Conservation (phyloP, 2,888 invertebrate genomes). For the Oscheius sp. region DNA sequence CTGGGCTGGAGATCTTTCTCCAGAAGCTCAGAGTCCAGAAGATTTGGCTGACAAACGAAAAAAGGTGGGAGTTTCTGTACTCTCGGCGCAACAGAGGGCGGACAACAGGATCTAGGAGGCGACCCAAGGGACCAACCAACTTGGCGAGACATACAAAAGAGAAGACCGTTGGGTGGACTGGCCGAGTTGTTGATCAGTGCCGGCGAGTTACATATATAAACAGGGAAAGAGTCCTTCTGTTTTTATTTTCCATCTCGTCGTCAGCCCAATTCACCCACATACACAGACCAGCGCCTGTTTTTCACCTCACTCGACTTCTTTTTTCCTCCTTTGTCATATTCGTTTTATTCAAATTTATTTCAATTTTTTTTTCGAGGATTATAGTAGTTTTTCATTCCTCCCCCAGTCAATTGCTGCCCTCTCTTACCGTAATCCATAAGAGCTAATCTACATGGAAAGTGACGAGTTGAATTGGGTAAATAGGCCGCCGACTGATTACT, state of each 20-base stretch:
- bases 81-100: too few species aligned
- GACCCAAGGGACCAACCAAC: too few species aligned
- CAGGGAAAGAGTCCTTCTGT: slow-evolving; percentile 24
- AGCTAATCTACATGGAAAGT: too few species aligned
- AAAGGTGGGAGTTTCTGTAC: too few species aligned
- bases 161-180: background rate
- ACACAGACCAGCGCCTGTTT: background rate
- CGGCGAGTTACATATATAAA: slow-evolving; percentile 27
- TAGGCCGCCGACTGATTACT: background rate
- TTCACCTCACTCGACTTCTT: background rate
- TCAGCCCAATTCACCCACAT: slow-evolving; percentile 12
- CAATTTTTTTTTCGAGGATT: background rate
- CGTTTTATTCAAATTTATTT: background rate
- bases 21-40: too few species aligned
- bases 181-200: slow-evolving; percentile 25
- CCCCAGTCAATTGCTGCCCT: too few species aligned
- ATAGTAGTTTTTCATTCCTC: background rate
- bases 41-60: too few species aligned
- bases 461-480: too few species aligned
- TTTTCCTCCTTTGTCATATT: background rate
- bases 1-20: too few species aligned
- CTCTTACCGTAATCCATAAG: too few species aligned
- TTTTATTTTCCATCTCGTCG: slow-evolving; percentile 26
- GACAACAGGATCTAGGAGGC: too few species aligned
- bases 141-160: too few species aligned